Evolutionary conservation across 2,113 vertebrate species (phyloP).

Genomic region (Agapornis roseicollis): DNA sequence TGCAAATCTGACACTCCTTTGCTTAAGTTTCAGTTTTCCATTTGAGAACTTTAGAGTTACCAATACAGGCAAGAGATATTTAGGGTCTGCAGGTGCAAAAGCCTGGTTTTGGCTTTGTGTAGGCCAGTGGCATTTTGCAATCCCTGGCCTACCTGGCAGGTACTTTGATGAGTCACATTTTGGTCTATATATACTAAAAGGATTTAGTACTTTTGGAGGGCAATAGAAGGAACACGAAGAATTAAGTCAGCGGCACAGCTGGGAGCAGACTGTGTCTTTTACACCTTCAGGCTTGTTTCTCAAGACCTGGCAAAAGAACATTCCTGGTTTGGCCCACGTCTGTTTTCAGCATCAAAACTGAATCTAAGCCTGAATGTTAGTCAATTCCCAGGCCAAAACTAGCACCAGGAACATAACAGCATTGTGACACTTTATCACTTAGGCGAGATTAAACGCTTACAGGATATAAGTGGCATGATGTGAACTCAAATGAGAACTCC

Average conservation of each 20-base stretch:
- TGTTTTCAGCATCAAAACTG: conserved; percentile 17
- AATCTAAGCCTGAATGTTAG: neutral
- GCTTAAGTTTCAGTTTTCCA: neutral
- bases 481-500: neutral
- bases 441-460: neutral
- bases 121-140: neutral
- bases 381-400: neutral
- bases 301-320: neutral
- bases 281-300: conserved; percentile 12
- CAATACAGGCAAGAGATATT: neutral
- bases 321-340: neutral
- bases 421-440: neutral
- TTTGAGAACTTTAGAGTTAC: neutral
- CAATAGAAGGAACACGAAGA: neutral
- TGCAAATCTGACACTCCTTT: neutral
- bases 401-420: neutral
- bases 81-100: neutral
- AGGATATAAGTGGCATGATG: neutral
- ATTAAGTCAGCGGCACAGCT: conserved; percentile 5
- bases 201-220: neutral
- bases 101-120: neutral
- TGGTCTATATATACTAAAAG: neutral
- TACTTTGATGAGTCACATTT: neutral
- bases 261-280: neutral
- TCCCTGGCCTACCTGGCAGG: rapidly evolving